Conservation (phyloP, 2,113 vertebrate genomes). For the Fregetta grallaria region DNA sequence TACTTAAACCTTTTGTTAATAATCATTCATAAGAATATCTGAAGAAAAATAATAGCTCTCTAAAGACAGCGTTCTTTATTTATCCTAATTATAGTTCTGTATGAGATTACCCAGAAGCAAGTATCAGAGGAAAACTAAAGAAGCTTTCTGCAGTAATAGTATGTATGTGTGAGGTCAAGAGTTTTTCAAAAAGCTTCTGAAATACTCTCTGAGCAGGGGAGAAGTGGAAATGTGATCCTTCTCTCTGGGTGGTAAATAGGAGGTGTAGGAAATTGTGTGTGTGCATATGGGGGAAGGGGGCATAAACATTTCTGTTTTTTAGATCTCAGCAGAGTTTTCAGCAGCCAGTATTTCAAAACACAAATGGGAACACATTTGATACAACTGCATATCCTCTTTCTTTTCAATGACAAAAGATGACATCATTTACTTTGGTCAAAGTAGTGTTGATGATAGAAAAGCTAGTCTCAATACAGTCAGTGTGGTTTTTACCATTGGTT, state of each 20-base stretch:
- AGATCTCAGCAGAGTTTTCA: slow-evolving; percentile 25
- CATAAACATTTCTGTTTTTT: background rate
- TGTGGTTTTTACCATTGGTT: background rate
- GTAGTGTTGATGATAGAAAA: background rate
- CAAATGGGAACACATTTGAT: background rate
- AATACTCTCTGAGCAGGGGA: background rate
- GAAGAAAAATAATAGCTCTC: slow-evolving; percentile 8
- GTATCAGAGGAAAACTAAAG: slow-evolving; percentile 30
- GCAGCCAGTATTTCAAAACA: slow-evolving; percentile 15
- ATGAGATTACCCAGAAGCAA: background rate
- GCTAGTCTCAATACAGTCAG: background rate
- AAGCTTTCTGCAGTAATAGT: background rate
- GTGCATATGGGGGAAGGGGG: background rate
- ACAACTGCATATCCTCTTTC: background rate
- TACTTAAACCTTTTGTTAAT: background rate
- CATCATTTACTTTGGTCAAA: background rate
- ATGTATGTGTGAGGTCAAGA: slow-evolving; percentile 32
- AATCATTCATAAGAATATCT: background rate
- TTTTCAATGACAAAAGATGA: slow-evolving; percentile 1
- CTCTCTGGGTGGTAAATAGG: slow-evolving; percentile 48
- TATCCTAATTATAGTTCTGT: background rate
- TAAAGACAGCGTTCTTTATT: background rate
- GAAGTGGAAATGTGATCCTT: slow-evolving; percentile 34
- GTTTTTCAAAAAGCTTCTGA: slow-evolving; percentile 32
- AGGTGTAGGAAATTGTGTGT: slow-evolving; percentile 31